Evolutionary conservation across 2,888 invertebrate genomes (phyloP), one percentile per base, ranked within the genome.

Genomic region (Epirrita christyi): DNA sequence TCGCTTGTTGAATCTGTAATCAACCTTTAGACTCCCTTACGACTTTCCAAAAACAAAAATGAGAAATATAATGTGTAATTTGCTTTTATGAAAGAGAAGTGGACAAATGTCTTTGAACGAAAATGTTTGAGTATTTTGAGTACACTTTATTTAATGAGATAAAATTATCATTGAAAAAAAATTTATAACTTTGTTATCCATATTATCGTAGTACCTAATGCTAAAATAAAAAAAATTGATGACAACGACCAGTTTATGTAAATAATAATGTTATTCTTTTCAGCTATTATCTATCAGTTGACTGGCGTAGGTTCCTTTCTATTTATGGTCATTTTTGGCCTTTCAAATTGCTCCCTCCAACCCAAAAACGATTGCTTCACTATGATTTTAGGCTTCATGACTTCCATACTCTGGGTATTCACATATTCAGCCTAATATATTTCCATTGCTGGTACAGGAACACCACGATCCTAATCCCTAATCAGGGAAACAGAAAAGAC

Each of bases 51-150:
- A 49, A 42, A n/a, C n/a, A n/a, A n/a, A n/a, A 37, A 56, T 44
- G 14, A 40, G 10, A 45, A 52, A 52, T 55, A 44, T 28, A 36
- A 27, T 34, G 14, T 48, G 27, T 43, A 48, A 51, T 52, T 53
- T 45, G 63, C 63, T 61, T 63, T 38, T 36, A 15, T 47, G 13
- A 43, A 55, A 57, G 41, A 60, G 32, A 60, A 56, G 41, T 66
- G 63, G 64, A 64, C 48, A 49, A 60, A 48, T 45, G 29, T 8
- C 8, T 32, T 9, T 32, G 7, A 21, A 21, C 8, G 8, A 32
- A 32, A 9, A 32, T 10, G 32, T 21, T 21, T 3, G 21, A 4
- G 32, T 8, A 32, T 32, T 32, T 32, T 9, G 10, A 8, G 32
- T 32, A n/a, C n/a, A n/a, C n/a, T n/a, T n/a, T n/a, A n/a, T n/a